Percentiles rank a stretch among this genome's conserved stretches.
These are phyloP conservation scores for Junco hyemalis DNA, from an alignment of 2,113 vertebrate species.

Conservation along the genomic window DNA sequence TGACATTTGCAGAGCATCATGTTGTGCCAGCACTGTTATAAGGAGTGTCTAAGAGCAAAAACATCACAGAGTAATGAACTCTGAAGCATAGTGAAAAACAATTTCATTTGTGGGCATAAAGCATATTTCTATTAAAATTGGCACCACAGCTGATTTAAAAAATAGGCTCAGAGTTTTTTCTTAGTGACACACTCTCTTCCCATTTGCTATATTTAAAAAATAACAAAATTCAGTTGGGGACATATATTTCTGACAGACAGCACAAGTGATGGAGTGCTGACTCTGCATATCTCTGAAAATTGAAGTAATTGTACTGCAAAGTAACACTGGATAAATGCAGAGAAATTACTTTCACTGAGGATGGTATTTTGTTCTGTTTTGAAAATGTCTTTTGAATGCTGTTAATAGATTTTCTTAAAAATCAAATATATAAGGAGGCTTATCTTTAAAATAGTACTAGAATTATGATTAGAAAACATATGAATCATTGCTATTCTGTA, in stretches of 20 bases:
- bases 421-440: slow-evolving; percentile 47
- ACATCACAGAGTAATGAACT: background rate
- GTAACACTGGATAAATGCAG: background rate
- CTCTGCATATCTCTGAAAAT: background rate
- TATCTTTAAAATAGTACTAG: slow-evolving; percentile 44
- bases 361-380: slow-evolving; percentile 10
- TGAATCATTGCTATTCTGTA: slow-evolving; percentile 29
- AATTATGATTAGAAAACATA: slow-evolving; percentile 50
- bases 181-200: background rate
- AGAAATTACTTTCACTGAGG: background rate
- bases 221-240: background rate
- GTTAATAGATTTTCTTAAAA: slow-evolving; percentile 40
- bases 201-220: background rate
- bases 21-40: background rate
- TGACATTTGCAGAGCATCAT: slow-evolving; percentile 25
- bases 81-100: background rate
- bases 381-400: slow-evolving; percentile 13
- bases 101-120: background rate
- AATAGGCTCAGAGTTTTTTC: background rate
- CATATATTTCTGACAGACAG: background rate
- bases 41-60: background rate
- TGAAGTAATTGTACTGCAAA: background rate
- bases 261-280: background rate
- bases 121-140: background rate
- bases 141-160: background rate